Evolutionary conservation across 2,888 invertebrate genomes (phyloP), one percentile per base, ranked within the genome.

Genomic region (Heliconius ismenius): DNA sequence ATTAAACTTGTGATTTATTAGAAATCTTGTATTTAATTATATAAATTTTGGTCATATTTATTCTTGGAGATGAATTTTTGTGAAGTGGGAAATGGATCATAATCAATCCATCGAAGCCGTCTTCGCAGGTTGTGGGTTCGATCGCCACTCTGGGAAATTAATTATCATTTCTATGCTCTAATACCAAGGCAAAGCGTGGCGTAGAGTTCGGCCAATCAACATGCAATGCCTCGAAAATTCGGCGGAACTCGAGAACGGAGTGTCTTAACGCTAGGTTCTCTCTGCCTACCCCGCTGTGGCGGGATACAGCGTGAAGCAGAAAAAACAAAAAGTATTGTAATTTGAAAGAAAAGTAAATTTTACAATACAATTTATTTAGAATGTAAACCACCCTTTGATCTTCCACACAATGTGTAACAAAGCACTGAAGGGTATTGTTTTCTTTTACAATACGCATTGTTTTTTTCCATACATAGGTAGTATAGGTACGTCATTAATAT

Each of bases 1-100:
- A 70, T 58, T 70, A 70, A 70, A 70, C 32, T 70, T 70, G 32
- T 70, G 70, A 58, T 70, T 70, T 70, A 70, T 70, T 70, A 70
- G 54, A 58, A 58, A 15, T 70, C n/a, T 70, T 58, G 36, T 2
- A 58, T 70, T 70, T 58, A 70, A 70, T 58, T 58, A 70, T 21
- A 15, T 9, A 36, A 36, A 36, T 58, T 24, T 58, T 58, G 21
- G 54, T n/a, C n/a, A 9, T 58, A n/a, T 58, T 32, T 58, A 24
- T n/a, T 32, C 32, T 21, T 49, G 32, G 21, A 24, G 4, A 39
- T n/a, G 4, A 11, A 24, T 10, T 60, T 11, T 24, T n/a, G 13
- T n/a, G 21, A 58, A n/a, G 1, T 2, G 1, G 24, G n/a, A 28
- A 28, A 28, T 28, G 28, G 28, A 28, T 28, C 28, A 28, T 28